Percentiles rank a stretch among this genome's conserved stretches.
Conservation (phyloP, 2,797 vertebrate genomes). For the Trematomus bernacchii region DNA sequence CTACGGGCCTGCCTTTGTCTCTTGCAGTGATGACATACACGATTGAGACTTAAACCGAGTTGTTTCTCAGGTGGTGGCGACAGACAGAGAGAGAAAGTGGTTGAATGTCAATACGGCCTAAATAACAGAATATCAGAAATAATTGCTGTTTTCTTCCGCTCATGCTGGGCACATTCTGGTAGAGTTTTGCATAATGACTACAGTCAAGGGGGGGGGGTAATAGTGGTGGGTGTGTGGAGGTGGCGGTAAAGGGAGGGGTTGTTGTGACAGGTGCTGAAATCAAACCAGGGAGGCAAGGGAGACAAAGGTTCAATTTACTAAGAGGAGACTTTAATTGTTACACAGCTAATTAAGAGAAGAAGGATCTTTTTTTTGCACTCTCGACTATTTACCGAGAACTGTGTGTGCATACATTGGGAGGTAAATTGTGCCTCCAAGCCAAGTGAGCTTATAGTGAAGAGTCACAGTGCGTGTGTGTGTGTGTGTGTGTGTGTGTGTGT, state of each 20-base stretch:
- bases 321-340: constrained; percentile 99
- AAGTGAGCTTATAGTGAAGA: constrained; percentile 78
- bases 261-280: constrained; percentile 99
- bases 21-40: constrained; percentile 29
- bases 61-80: constrained; percentile 58
- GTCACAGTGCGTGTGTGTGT: constrained; percentile 7
- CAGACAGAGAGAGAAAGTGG: constrained; percentile 54
- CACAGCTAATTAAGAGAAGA: constrained; percentile 96
- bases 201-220: constrained; percentile 77
- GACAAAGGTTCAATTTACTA: constrained; percentile 99
- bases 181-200: constrained; percentile 98
- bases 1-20: constrained; percentile 40
- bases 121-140: constrained; percentile 99
- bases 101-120: constrained; percentile 96
- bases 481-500: constrained; percentile 23
- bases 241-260: constrained; percentile 80
- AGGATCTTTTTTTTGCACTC: constrained; percentile 94
- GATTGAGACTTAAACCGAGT: constrained; percentile 48
- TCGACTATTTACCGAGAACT: constrained; percentile 92
- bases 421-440: constrained; percentile 94
- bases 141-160: constrained; percentile 99
- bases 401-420: constrained; percentile 94
- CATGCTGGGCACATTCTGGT: constrained; percentile 95
- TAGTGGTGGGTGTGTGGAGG: constrained; percentile 68
- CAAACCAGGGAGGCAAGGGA: constrained; percentile 93